These are phyloP conservation scores for Julus scandinavius DNA, from an alignment of 2,888 invertebrate species.

Conservation along the genomic window DNA sequence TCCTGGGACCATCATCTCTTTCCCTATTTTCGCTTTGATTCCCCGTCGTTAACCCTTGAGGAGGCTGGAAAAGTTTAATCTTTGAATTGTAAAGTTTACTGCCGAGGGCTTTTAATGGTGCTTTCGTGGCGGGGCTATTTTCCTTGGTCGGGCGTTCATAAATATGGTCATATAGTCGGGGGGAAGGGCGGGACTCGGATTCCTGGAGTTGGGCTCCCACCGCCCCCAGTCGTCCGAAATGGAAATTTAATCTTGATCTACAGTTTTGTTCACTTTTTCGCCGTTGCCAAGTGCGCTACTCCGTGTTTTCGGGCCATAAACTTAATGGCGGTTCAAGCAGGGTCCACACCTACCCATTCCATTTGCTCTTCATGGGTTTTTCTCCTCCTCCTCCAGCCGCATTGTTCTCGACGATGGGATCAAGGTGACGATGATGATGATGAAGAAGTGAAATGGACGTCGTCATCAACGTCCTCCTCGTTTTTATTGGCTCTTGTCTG, in stretches of 20 bases:
- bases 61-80: slow-evolving; percentile 32
- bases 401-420: neutral
- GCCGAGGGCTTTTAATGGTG: slow-evolving; percentile 36
- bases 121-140: slow-evolving; percentile 27
- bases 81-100: slow-evolving; percentile 45
- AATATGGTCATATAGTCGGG: slow-evolving; percentile 27
- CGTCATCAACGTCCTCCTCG: neutral
- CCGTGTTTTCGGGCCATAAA: slow-evolving; percentile 43
- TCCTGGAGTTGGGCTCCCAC: neutral
- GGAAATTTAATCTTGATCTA: slow-evolving; percentile 44
- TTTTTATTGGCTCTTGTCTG: slow-evolving; percentile 31
- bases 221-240: slow-evolving; percentile 31
- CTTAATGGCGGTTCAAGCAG: slow-evolving; percentile 35
- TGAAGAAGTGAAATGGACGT: slow-evolving; percentile 44
- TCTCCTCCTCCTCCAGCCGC: slow-evolving; percentile 13
- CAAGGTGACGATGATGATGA: slow-evolving; percentile 41
- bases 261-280: slow-evolving; percentile 39
- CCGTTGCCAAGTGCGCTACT: slow-evolving; percentile 20
- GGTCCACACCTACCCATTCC: slow-evolving; percentile 37
- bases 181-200: neutral
- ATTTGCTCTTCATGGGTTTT: slow-evolving; percentile 42
- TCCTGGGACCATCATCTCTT: slow-evolving; percentile 36
- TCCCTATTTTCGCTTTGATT: slow-evolving; percentile 7
- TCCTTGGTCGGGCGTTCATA: slow-evolving; percentile 13
- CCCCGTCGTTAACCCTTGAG: slow-evolving; percentile 40